Percentiles rank a stretch among this genome's conserved stretches.
Evolutionary conservation across 1,140 invertebrate genomes (phyloP).

Genomic region (Amyelois transitella): DNA sequence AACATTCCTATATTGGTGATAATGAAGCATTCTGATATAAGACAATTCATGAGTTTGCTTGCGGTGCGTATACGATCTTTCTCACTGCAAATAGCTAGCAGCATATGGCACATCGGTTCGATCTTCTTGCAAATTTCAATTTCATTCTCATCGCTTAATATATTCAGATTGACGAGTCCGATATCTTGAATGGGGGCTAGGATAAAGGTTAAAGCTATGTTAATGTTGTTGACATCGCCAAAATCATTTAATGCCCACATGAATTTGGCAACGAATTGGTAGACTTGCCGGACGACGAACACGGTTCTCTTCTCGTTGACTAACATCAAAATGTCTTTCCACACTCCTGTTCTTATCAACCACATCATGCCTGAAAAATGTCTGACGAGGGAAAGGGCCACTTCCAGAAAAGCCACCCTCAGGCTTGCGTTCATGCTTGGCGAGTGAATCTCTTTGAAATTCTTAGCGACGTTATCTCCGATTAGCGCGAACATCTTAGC

Average conservation of each 20-base stretch:
- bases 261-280: conserved; percentile 51
- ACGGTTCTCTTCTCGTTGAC: conserved; percentile 50
- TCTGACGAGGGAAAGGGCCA: conserved; percentile 39
- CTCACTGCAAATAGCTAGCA: conserved; percentile 34
- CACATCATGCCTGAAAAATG: conserved; percentile 51
- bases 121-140: conserved; percentile 37
- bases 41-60: not conserved
- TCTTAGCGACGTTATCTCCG: conserved; percentile 30
- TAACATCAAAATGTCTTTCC: conserved; percentile 49
- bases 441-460: conserved; percentile 38
- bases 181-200: conserved; percentile 34
- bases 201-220: conserved; percentile 33
- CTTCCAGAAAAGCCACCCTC: conserved; percentile 53
- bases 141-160: conserved; percentile 46
- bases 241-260: conserved; percentile 52
- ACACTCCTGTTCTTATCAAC: conserved; percentile 45
- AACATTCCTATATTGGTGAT: conserved; percentile 4
- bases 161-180: conserved; percentile 35
- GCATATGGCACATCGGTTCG: conserved; percentile 49
- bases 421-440: conserved; percentile 39
- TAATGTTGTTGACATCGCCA: conserved; percentile 32
- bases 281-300: conserved; percentile 51
- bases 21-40: not conserved
- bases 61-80: conserved; percentile 22
- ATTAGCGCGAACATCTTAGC: conserved; percentile 40